Conservation (phyloP, 1,140 invertebrate species). For the Aphaenogaster floridana region DNA sequence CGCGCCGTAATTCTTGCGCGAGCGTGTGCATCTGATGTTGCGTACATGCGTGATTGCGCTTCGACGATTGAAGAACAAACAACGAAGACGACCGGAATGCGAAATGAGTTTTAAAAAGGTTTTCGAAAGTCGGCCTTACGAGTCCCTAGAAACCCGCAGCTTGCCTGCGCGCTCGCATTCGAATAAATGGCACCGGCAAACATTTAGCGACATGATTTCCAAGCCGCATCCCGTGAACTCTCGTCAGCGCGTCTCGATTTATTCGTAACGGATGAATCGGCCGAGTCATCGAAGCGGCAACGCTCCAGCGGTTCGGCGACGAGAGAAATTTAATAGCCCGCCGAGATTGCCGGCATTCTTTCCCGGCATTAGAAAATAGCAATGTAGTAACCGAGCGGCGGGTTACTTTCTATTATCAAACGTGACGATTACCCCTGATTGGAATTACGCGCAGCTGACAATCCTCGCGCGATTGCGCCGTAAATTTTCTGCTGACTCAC, state of each 20-base stretch:
- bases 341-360: slow-evolving; percentile 73
- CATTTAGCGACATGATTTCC: neutral
- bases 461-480: slow-evolving; percentile 1
- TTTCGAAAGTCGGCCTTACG: slow-evolving; percentile 71
- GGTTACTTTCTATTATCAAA: slow-evolving; percentile 73
- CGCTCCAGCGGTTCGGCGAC: slow-evolving; percentile 37
- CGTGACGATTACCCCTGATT: slow-evolving; percentile 56
- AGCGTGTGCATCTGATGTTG: slow-evolving; percentile 22
- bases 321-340: slow-evolving; percentile 81
- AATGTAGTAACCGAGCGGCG: slow-evolving; percentile 67
- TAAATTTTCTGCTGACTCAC: slow-evolving; percentile 37
- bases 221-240: neutral
- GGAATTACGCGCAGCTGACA: slow-evolving; percentile 48
- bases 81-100: slow-evolving; percentile 50
- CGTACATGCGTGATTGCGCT: slow-evolving; percentile 40
- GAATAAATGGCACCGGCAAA: slow-evolving; percentile 13
- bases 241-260: neutral
- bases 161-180: neutral
- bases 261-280: slow-evolving; percentile 29
- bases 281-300: slow-evolving; percentile 36
- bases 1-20: slow-evolving; percentile 18
- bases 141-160: neutral
- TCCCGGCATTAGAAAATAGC: slow-evolving; percentile 73
- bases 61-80: slow-evolving; percentile 23
- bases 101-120: slow-evolving; percentile 70